phyloP scores from a whole-genome alignment of 1,140 invertebrate genomes.

The Protaetia brevitarsis region DNA sequence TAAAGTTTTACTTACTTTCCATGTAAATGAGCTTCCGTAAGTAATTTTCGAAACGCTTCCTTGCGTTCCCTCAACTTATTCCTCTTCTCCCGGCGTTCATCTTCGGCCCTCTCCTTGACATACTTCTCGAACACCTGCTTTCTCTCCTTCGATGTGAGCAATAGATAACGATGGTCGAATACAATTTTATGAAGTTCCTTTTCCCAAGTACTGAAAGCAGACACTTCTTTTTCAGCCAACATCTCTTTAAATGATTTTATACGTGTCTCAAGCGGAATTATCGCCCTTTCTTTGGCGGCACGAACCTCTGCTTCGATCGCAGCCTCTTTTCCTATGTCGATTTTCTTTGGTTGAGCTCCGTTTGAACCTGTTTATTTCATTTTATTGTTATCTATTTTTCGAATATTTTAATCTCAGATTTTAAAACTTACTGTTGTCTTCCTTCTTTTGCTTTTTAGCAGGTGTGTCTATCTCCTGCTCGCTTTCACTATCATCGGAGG shows the following conservation, averaged over 20 bases:
- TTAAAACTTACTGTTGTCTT: constrained; percentile 45
- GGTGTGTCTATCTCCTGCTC: constrained; percentile 58
- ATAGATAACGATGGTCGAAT: constrained; percentile 93
- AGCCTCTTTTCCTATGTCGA: constrained; percentile 79
- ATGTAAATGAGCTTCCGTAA: constrained; percentile 87
- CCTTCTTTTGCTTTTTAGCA: constrained; percentile 62
- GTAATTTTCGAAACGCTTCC: constrained; percentile 83
- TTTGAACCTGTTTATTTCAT: constrained; percentile 13
- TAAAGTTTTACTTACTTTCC: constrained; percentile 95
- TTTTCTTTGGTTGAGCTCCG: constrained; percentile 49
- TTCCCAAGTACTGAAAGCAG: constrained; percentile 98
- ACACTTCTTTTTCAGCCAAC: constrained; percentile 96
- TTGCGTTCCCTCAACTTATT: constrained; percentile 91
- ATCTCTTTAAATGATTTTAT: constrained; percentile 95
- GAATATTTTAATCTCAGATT: too few species aligned
- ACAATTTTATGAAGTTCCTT: constrained; percentile 99
- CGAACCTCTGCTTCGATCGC: constrained; percentile 95
- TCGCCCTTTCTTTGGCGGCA: constrained; percentile 89
- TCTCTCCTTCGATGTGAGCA: constrained; percentile 92
- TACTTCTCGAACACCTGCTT: constrained; percentile 98
- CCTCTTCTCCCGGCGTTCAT: constrained; percentile 94
- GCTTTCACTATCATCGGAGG: constrained; percentile 59
- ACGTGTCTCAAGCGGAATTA: constrained; percentile 90
- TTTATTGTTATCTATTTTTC: background rate
- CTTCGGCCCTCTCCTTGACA: constrained; percentile 96